Conservation (phyloP, 2,888 invertebrate genomes). For the Willowsia nigromaculata region DNA sequence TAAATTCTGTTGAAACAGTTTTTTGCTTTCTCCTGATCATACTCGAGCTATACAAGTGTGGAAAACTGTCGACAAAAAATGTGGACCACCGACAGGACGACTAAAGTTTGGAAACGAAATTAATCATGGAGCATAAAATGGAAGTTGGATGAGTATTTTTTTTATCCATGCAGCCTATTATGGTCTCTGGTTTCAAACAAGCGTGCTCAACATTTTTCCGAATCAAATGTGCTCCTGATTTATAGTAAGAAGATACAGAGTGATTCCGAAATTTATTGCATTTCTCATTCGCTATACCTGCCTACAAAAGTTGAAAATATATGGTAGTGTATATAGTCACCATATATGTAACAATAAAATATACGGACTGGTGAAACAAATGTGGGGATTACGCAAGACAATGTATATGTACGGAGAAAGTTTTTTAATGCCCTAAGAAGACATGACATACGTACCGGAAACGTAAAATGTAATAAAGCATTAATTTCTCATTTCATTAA, state of each 20-base stretch:
- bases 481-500: conserved; percentile 31
- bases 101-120: conserved; percentile 53
- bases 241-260: conserved; percentile 16
- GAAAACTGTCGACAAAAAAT: conserved; percentile 1
- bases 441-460: neutral
- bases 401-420: neutral
- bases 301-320: neutral
- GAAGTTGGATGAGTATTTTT: conserved; percentile 59
- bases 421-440: neutral
- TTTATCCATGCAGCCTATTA: neutral
- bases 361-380: neutral
- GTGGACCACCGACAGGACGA: conserved; percentile 57
- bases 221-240: conserved; percentile 33
- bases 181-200: neutral
- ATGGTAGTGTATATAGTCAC: neutral
- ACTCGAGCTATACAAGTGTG: neutral
- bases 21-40: neutral
- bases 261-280: conserved; percentile 47
- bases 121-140: conserved; percentile 64
- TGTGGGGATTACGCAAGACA: neutral
- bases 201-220: conserved; percentile 32
- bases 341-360: too few species aligned
- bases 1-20: neutral
- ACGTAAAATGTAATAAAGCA: conserved; percentile 11
- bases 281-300: neutral